Evolutionary conservation across 2,888 invertebrate species (phyloP).

Genomic region (Amphipoea lucens): DNA sequence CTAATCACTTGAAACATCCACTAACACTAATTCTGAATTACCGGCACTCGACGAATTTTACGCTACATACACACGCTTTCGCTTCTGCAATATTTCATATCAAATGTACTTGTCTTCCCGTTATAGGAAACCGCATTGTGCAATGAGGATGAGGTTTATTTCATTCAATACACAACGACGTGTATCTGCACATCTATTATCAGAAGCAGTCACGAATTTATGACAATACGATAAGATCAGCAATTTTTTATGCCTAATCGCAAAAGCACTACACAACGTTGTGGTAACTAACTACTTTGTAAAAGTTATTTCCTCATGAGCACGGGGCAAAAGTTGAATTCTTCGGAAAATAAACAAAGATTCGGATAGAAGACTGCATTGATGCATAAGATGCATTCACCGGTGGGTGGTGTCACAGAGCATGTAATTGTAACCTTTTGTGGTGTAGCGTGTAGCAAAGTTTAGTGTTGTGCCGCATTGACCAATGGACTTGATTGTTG

Average conservation of each 20-base stretch:
- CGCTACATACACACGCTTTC: conserved; percentile 66
- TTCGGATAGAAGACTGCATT: background rate
- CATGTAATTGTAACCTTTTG: too few relatives aligned
- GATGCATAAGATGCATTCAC: too few relatives aligned
- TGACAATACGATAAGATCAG: conserved; percentile 52
- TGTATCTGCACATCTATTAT: conserved; percentile 40
- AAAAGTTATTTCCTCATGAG: background rate
- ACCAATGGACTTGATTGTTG: background rate
- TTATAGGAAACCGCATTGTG: conserved; percentile 70
- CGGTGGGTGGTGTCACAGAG: background rate
- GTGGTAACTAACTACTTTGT: background rate
- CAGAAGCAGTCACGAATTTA: conserved; percentile 30
- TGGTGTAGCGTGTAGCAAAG: background rate
- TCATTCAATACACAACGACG: conserved; percentile 46
- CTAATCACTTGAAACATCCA: conserved; percentile 49
- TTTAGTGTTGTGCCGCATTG: background rate
- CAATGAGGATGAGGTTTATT: conserved; percentile 64
- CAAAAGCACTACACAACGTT: conserved; percentile 13
- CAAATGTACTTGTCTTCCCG: conserved; percentile 60
- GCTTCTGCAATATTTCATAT: conserved; percentile 65
- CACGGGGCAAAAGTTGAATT: background rate
- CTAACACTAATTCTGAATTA: conserved; percentile 50
- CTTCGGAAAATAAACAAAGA: conserved; percentile 2
- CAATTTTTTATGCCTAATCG: conserved; percentile 9
- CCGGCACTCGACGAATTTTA: conserved; percentile 46